phyloP scores from a whole-genome alignment of 2,888 invertebrate species.

The Nemotelus pantherinus region DNA sequence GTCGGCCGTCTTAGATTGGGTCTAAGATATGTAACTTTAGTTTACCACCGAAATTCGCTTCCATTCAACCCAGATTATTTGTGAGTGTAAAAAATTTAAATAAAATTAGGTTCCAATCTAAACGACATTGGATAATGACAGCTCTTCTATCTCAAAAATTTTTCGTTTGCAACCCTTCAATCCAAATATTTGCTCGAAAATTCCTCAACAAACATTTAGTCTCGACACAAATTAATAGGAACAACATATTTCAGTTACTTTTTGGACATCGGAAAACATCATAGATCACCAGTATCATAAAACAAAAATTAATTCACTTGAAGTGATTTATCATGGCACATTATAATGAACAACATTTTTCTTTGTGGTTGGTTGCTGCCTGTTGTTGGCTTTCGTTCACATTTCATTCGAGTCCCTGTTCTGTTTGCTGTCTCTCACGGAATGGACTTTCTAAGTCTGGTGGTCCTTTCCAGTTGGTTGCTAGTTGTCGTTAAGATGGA shows the following conservation, averaged over 20 bases:
- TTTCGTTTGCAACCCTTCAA: too few relatives aligned
- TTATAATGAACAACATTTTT: slow-evolving; percentile 48
- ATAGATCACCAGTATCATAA: slow-evolving; percentile 52
- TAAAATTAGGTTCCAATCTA: too few relatives aligned
- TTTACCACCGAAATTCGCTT: too few relatives aligned
- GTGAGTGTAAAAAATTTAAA: too few relatives aligned
- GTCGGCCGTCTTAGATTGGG: too few relatives aligned
- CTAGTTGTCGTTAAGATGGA: too few relatives aligned
- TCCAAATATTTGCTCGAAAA: too few relatives aligned
- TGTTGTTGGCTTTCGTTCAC: slow-evolving; percentile 2
- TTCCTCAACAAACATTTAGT: background rate
- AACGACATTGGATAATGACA: too few relatives aligned
- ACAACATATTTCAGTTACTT: slow-evolving; percentile 39
- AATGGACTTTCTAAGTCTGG: background rate
- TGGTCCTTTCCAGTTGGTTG: background rate
- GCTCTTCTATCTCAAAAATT: too few relatives aligned
- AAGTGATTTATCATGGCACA: slow-evolving; percentile 56
- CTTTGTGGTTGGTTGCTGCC: slow-evolving; percentile 18
- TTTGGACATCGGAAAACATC: slow-evolving; percentile 42
- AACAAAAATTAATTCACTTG: slow-evolving; percentile 56
- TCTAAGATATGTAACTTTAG: too few relatives aligned
- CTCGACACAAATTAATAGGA: slow-evolving; percentile 40
- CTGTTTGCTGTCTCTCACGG: background rate
- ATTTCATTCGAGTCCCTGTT: background rate
- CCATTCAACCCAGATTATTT: too few relatives aligned